Evolutionary conservation across 1,140 invertebrate genomes (phyloP), one percentile per base, ranked within the genome.

Genomic region (Streblospio benedicti): DNA sequence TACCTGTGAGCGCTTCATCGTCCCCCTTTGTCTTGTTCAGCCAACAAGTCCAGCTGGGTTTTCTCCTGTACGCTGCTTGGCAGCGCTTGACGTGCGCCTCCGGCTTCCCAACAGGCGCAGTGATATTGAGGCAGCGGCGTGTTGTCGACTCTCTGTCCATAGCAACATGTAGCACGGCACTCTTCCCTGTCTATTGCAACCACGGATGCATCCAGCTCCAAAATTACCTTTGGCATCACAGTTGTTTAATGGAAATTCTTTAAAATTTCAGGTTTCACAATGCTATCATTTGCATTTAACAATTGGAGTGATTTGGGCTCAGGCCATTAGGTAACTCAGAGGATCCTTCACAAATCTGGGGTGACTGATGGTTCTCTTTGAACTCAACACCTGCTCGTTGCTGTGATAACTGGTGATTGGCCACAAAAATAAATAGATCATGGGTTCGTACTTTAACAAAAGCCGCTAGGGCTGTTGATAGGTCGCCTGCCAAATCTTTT

Each of bases 41-140:
- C n/a, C n/a, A 65, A 72, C 50, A 91, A 72, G 59, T 83, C 81
- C 53, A 85, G 82, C 62, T 90, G 90, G 0, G 88, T 91, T 64
- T 87, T 83, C 20, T 86, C 86, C 38, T 85, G 79, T 62, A 83
- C 81, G 75, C 95, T 94, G 43, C 87, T 85, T n/a, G 84, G n/a
- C n/a, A n/a, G n/a, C n/a, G 81, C 78, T 95, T 91, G 52, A 93
- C 80, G 76, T 97, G 92, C 9, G 89, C 89, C 28, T 90, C 91
- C 65, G 84, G 80, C 2, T 85, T 78, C n/a, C n/a, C 0, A 96
- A 80, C 0, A 96, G 79, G 2, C 82, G 81, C 59, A 81, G 80
- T 0, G 88, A 83, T 12, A 93, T 79, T 16, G n/a, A n/a, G n/a
- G n/a, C n/a, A n/a, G n/a, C n/a, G n/a, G 82, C 81, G 38, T n/a